A percentile compares a stretch with the other conserved stretches of the same genome.
Conservation (phyloP, 2,797 vertebrate genomes). For the Lophotriccus pileatus region DNA sequence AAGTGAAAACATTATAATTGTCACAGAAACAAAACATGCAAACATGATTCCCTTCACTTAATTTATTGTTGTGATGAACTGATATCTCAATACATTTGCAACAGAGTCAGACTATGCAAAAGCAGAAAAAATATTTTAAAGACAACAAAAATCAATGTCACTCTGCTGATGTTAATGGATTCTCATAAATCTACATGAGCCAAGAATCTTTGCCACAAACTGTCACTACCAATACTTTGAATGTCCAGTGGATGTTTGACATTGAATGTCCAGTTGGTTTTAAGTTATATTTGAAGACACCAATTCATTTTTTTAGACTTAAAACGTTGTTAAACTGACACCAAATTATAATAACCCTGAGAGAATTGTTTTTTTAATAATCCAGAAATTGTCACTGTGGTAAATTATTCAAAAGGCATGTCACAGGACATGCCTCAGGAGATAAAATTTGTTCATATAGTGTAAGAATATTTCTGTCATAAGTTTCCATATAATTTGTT, state of each 20-base stretch:
- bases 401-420: neutral
- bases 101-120: neutral
- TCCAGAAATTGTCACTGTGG: neutral
- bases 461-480: neutral
- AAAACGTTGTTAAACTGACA: neutral
- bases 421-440: neutral
- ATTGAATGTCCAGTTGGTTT: neutral
- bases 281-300: neutral
- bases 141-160: neutral
- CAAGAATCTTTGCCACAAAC: neutral
- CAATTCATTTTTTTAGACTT: neutral
- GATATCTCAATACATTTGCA: neutral
- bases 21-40: constrained; percentile 38
- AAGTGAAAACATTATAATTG: constrained; percentile 54
- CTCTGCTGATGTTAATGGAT: neutral
- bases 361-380: neutral
- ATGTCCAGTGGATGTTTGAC: neutral
- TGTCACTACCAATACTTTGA: neutral
- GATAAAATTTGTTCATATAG: neutral
- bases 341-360: neutral
- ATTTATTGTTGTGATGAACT: neutral
- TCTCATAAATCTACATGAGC: neutral
- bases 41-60: constrained; percentile 7
- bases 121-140: constrained; percentile 2
- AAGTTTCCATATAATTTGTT: neutral